These are phyloP conservation scores for Pelobates fuscus DNA, from an alignment of 2,113 vertebrate species.

Conservation along the genomic window DNA sequence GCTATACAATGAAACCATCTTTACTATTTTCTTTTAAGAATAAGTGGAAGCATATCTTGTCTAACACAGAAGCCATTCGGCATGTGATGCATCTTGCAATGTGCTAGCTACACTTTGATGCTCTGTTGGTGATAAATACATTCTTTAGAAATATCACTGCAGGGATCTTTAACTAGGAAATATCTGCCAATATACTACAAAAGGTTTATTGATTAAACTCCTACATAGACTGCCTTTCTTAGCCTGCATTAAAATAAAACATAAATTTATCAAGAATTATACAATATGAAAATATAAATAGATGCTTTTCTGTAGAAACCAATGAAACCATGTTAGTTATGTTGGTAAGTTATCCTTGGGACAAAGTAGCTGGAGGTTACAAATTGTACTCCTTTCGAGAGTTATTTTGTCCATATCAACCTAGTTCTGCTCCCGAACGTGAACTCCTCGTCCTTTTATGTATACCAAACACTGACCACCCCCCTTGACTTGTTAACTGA, in stretches of 20 bases:
- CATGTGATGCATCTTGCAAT: constrained; percentile 66
- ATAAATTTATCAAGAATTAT: background rate
- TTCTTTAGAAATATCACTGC: constrained; percentile 65
- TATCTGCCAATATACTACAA: constrained; percentile 17
- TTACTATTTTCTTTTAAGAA: constrained; percentile 61
- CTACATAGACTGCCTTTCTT: background rate
- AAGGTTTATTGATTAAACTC: constrained; percentile 24
- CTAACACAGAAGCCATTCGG: constrained; percentile 64
- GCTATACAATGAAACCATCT: constrained; percentile 58
- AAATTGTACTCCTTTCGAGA: too few relatives aligned
- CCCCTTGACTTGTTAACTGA: too few relatives aligned
- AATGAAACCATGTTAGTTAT: too few relatives aligned
- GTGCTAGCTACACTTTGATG: constrained; percentile 62
- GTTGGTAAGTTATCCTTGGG: too few relatives aligned
- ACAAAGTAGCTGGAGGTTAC: too few relatives aligned
- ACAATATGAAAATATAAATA: background rate
- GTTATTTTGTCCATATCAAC: too few relatives aligned
- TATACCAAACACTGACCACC: too few relatives aligned
- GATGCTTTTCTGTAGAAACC: background rate
- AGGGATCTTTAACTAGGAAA: constrained; percentile 58
- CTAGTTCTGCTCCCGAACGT: too few relatives aligned
- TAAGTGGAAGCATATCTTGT: constrained; percentile 72
- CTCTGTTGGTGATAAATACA: constrained; percentile 62
- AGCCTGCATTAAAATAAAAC: background rate
- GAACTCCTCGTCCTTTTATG: too few relatives aligned